Conservation (phyloP, 2,113 vertebrate genomes). For the Ranitomeya imitator region DNA sequence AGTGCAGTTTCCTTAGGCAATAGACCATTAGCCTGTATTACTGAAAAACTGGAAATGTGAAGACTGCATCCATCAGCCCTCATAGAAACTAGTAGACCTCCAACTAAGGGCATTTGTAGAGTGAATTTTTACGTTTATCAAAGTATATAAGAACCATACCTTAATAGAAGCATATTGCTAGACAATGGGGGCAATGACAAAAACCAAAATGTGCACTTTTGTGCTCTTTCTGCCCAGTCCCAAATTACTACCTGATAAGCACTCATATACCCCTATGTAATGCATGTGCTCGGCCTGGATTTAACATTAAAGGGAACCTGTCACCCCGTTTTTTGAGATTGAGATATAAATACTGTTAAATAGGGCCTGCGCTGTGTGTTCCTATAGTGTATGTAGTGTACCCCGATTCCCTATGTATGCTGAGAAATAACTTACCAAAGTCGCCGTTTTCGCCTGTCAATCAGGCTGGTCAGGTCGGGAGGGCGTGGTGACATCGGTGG, state of each 20-base stretch:
- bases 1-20: slow-evolving; percentile 9
- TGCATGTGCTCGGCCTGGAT: neutral
- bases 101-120: neutral
- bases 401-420: too few species aligned
- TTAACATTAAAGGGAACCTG: too few species aligned
- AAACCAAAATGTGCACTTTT: neutral
- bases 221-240: neutral
- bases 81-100: neutral
- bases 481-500: too few species aligned
- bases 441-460: too few species aligned
- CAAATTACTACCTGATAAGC: neutral
- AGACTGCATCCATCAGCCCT: neutral
- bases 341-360: too few species aligned
- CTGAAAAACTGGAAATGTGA: neutral
- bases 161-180: neutral
- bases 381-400: too few species aligned
- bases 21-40: neutral
- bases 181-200: neutral
- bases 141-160: neutral
- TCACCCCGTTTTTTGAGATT: too few species aligned
- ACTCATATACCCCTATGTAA: neutral
- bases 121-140: neutral
- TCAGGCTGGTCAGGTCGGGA: too few species aligned
- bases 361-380: too few species aligned
- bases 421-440: too few species aligned